These are phyloP conservation scores for Tenualosa ilisha DNA, from an alignment of 2,797 vertebrate genomes.

Conservation along the genomic window DNA sequence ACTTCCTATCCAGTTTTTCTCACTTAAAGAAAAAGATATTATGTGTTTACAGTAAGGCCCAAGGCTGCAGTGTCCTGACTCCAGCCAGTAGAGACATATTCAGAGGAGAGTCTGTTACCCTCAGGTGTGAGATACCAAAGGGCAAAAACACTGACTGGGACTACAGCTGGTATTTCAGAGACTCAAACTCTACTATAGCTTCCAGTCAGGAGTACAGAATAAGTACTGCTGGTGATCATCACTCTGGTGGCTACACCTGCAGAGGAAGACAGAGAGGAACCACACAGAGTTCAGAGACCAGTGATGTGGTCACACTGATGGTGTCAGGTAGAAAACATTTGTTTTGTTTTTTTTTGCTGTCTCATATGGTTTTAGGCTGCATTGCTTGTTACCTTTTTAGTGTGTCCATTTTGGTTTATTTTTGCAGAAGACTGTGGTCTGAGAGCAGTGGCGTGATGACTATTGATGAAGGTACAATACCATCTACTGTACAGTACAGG, in stretches of 20 bases:
- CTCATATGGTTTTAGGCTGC: too few species aligned
- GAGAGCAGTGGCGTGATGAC: too few species aligned
- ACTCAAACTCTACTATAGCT: background rate
- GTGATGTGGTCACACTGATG: background rate
- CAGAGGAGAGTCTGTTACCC: conserved; percentile 35
- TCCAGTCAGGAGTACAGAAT: background rate
- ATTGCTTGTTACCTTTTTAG: too few species aligned
- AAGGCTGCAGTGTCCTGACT: conserved; percentile 17
- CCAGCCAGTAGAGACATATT: background rate
- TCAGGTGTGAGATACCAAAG: conserved; percentile 30
- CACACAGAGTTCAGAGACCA: background rate
- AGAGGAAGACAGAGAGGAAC: background rate
- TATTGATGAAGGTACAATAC: too few species aligned
- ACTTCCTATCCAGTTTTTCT: too few species aligned
- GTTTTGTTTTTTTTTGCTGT: too few species aligned
- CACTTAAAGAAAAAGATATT: too few species aligned
- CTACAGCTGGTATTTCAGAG: conserved; percentile 18
- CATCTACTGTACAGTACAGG: too few species aligned
- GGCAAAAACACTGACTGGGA: conserved; percentile 18
- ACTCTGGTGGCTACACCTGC: background rate
- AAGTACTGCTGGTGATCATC: background rate
- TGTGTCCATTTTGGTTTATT: too few species aligned
- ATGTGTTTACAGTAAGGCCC: background rate
- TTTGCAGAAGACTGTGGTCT: too few species aligned
- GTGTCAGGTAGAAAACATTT: too few species aligned